Percentiles rank a stretch among this genome's conserved stretches.
Conservation (phyloP, 2,888 invertebrate species). For the Aphidoletes aphidimyza region DNA sequence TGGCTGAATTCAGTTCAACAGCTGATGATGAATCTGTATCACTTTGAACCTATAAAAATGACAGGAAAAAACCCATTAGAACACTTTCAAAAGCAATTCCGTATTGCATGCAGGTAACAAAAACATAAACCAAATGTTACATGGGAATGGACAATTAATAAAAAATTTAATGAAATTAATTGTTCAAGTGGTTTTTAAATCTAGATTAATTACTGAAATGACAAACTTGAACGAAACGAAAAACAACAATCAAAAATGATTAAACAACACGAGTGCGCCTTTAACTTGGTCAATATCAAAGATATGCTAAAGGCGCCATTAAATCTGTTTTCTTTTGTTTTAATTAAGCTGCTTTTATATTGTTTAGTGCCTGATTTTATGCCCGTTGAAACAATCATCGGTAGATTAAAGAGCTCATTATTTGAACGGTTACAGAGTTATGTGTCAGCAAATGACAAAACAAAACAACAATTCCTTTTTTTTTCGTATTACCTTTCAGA, state of each 20-base stretch:
- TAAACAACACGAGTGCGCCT: too few species aligned
- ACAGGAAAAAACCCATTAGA: conserved; percentile 51
- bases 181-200: too few species aligned
- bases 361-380: conserved; percentile 2
- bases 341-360: conserved; percentile 13
- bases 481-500: not conserved
- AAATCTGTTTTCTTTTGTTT: not conserved
- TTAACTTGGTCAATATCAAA: too few species aligned
- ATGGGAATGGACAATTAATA: too few species aligned
- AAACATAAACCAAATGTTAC: too few species aligned
- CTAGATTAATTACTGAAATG: too few species aligned
- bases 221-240: too few species aligned
- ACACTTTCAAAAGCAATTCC: conserved; percentile 5
- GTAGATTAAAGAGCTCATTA: not conserved
- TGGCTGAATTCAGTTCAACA: conserved; percentile 84
- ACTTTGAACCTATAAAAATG: conserved; percentile 71
- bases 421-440: conserved; percentile 15
- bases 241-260: too few species aligned
- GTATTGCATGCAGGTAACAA: not conserved
- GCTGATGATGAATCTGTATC: conserved; percentile 75
- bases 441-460: not conserved
- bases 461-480: not conserved
- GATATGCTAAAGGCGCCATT: not conserved
- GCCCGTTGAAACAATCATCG: not conserved
- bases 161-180: not conserved